phyloP scores from a whole-genome alignment of 2,797 vertebrate species.

The Eulemur albifrons region DNA sequence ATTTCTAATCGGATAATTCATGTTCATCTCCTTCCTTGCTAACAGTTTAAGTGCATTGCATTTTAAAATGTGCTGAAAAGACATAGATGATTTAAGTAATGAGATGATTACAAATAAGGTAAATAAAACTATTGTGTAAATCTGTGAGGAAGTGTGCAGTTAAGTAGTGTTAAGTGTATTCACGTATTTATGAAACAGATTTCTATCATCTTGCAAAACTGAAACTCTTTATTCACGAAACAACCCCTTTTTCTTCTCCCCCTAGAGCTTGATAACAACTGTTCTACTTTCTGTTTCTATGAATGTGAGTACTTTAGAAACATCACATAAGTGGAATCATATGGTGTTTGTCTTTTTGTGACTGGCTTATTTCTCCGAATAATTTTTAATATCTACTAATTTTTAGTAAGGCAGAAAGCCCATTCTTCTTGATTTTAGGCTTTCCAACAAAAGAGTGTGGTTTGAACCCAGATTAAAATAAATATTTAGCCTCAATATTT shows the following conservation, averaged over 20 bases:
- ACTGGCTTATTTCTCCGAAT: background rate
- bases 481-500: background rate
- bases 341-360: background rate
- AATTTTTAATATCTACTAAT: background rate
- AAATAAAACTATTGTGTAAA: background rate
- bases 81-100: background rate
- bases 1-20: background rate
- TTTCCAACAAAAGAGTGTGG: background rate
- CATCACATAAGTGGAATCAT: background rate
- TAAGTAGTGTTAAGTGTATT: background rate
- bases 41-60: background rate
- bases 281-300: background rate
- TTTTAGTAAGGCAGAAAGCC: background rate
- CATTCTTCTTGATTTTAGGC: background rate
- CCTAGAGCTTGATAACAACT: fast-evolving
- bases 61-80: constrained; percentile 30
- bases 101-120: background rate
- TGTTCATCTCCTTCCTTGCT: background rate
- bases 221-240: background rate
- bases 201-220: background rate
- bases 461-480: background rate
- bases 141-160: background rate
- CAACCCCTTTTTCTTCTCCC: fast-evolving
- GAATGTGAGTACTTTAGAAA: background rate
- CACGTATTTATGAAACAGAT: background rate